A percentile compares a stretch with the other conserved stretches of the same genome.
phyloP scores from a whole-genome alignment of 1,140 invertebrate species.

The Drosophila orena region DNA sequence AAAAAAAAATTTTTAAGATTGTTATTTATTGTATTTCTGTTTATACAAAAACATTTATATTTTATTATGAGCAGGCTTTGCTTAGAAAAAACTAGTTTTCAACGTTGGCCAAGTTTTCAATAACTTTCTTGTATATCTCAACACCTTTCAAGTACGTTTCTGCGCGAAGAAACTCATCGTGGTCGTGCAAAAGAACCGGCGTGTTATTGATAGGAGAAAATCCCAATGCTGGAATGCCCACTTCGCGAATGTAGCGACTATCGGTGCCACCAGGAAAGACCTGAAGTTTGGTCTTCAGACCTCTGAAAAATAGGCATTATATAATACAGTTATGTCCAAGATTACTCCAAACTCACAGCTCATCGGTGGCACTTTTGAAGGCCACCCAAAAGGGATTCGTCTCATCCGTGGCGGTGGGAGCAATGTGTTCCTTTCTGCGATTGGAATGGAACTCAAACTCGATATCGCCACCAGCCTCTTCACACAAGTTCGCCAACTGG shows the following conservation, averaged over 20 bases:
- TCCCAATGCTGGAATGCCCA: constrained; percentile 91
- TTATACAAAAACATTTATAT: too few relatives aligned
- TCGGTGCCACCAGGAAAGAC: constrained; percentile 94
- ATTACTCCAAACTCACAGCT: constrained; percentile 84
- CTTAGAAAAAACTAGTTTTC: background rate
- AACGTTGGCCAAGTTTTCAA: constrained; percentile 65
- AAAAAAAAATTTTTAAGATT: too few relatives aligned
- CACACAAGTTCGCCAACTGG: constrained; percentile 89
- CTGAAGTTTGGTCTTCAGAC: constrained; percentile 87
- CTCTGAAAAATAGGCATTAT: constrained; percentile 43
- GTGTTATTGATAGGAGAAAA: constrained; percentile 93
- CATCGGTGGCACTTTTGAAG: constrained; percentile 87
- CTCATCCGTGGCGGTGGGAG: constrained; percentile 89
- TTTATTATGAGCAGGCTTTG: too few relatives aligned
- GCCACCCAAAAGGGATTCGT: constrained; percentile 93
- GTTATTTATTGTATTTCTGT: too few relatives aligned
- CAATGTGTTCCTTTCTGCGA: constrained; percentile 87
- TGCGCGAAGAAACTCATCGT: constrained; percentile 91
- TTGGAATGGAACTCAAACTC: constrained; percentile 87
- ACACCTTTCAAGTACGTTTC: constrained; percentile 90
- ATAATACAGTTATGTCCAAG: accelerated
- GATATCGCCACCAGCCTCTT: constrained; percentile 92
- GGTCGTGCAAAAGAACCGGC: constrained; percentile 90
- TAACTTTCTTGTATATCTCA: constrained; percentile 88
- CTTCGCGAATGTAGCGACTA: constrained; percentile 89